Percentiles rank a stretch among this genome's conserved stretches.
These are phyloP conservation scores for Hydraecia micacea DNA, from an alignment of 2,888 invertebrate species.

Conservation along the genomic window DNA sequence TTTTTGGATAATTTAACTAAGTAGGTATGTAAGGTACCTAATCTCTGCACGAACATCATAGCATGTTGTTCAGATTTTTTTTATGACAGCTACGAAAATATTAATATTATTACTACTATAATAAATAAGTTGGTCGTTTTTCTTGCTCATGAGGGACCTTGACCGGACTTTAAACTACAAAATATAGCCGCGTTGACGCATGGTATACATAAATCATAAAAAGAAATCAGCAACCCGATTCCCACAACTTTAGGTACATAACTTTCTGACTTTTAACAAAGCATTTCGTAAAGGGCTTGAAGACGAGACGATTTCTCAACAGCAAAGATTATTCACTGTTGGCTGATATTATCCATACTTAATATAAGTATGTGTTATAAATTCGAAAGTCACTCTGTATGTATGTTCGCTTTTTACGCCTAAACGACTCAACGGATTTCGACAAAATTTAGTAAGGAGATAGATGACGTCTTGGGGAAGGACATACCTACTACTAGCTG, in stretches of 20 bases:
- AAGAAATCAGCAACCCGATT: conserved; percentile 19
- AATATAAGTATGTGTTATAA: background rate
- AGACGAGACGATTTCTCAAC: conserved; percentile 34
- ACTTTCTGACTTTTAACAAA: conserved; percentile 27
- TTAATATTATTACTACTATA: background rate
- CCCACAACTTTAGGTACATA: conserved; percentile 31
- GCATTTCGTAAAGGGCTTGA: conserved; percentile 50
- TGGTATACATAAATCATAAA: conserved; percentile 25
- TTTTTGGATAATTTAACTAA: background rate
- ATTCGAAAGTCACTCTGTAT: background rate
- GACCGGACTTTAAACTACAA: background rate
- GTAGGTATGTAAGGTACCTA: background rate
- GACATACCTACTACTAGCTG: background rate
- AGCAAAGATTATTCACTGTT: conserved; percentile 9
- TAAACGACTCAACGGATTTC: background rate
- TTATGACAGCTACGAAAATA: background rate
- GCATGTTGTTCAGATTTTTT: background rate
- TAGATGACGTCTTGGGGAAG: background rate
- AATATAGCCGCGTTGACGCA: background rate
- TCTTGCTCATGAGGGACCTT: conserved; percentile 12
- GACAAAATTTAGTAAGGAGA: background rate
- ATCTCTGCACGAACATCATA: background rate
- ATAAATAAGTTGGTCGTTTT: background rate
- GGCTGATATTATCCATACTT: conserved; percentile 6
- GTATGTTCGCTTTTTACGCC: background rate